Evolutionary conservation across 2,113 vertebrate genomes (phyloP).

Genomic region (Paradoxurus hermaphroditus): DNA sequence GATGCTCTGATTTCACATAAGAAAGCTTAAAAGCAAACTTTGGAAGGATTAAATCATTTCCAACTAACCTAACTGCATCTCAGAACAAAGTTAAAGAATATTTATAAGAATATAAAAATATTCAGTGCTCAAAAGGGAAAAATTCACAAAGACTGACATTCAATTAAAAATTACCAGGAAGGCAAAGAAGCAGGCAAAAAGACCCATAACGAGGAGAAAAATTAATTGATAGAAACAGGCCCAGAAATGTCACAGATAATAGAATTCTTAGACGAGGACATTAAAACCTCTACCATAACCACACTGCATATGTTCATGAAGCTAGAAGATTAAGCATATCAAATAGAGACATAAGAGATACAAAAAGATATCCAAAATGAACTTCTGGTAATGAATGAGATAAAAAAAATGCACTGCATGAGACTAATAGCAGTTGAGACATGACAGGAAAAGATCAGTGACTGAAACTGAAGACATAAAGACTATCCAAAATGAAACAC

Average conservation of each 20-base stretch:
- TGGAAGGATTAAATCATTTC: background rate
- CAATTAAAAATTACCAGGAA: background rate
- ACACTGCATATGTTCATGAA: background rate
- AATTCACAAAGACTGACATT: background rate
- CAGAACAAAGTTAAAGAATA: background rate
- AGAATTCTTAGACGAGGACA: background rate
- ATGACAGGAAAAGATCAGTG: background rate
- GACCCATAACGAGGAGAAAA: background rate
- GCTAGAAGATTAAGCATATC: background rate
- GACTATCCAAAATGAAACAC: background rate
- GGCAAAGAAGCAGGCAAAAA: background rate
- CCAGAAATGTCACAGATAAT: background rate
- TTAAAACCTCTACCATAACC: background rate
- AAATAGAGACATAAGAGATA: background rate
- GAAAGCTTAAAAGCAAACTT: background rate
- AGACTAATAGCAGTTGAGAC: background rate
- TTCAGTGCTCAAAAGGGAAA: background rate
- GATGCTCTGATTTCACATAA: background rate
- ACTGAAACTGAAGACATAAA: background rate
- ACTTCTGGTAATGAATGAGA: background rate
- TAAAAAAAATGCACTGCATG: background rate
- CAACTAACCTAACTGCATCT: background rate
- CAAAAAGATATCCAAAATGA: background rate
- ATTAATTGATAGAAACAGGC: background rate
- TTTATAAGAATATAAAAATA: constrained; percentile 25